These are phyloP conservation scores for Notolepis coatsorum DNA, from an alignment of 2,797 vertebrate genomes.

Conservation along the genomic window DNA sequence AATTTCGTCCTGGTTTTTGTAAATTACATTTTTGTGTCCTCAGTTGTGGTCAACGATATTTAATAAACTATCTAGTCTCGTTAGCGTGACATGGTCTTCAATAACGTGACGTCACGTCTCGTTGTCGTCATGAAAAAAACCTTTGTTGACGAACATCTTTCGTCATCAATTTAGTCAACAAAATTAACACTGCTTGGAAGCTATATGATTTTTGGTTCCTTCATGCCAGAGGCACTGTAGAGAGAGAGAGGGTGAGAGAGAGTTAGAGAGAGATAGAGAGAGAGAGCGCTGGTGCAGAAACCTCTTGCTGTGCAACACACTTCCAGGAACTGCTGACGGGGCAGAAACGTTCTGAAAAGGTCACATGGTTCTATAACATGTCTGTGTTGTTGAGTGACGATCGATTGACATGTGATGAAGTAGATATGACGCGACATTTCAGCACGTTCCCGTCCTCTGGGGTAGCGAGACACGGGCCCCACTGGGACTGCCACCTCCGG, in stretches of 20 bases:
- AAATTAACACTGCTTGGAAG: too few relatives aligned
- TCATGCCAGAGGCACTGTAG: not conserved
- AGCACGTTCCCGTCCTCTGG: constrained; percentile 52
- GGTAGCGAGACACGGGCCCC: constrained; percentile 1
- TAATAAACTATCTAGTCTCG: too few relatives aligned
- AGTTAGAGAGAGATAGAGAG: too few relatives aligned
- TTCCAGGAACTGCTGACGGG: constrained; percentile 52
- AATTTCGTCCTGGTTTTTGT: too few relatives aligned
- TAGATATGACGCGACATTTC: constrained; percentile 57
- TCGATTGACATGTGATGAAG: constrained; percentile 46
- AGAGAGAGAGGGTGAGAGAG: too few relatives aligned
- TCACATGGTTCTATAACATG: constrained; percentile 41
- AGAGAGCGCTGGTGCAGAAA: not conserved
- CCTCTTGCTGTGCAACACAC: constrained; percentile 9
- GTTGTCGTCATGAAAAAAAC: too few relatives aligned
- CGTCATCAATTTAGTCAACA: too few relatives aligned
- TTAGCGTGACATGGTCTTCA: too few relatives aligned
- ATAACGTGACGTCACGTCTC: too few relatives aligned
- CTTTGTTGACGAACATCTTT: too few relatives aligned
- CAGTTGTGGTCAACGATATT: too few relatives aligned
- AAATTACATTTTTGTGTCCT: too few relatives aligned
- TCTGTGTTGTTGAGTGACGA: constrained; percentile 44
- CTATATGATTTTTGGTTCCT: not conserved
- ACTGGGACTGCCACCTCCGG: constrained; percentile 14
- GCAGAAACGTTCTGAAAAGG: constrained; percentile 55